Evolutionary conservation across 1,140 invertebrate genomes (phyloP).

Genomic region (Drosophila nigrodunni): DNA sequence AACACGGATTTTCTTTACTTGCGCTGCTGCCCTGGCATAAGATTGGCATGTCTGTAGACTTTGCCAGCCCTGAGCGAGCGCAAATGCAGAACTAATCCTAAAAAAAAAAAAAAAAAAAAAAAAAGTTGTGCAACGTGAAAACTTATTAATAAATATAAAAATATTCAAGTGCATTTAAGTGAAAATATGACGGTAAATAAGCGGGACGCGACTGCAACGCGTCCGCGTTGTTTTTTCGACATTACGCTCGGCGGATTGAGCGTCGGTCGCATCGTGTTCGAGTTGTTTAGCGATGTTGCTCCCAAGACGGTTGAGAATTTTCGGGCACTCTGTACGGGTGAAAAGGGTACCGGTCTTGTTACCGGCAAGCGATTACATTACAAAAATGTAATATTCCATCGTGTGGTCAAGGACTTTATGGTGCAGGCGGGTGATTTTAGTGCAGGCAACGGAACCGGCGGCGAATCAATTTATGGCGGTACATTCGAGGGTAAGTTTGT

Average conservation of each 20-base stretch:
- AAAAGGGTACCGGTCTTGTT: conserved; percentile 90
- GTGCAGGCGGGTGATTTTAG: conserved; percentile 95
- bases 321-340: conserved; percentile 95
- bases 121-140: conserved; percentile 52
- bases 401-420: conserved; percentile 97
- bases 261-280: conserved; percentile 96
- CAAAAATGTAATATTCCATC: conserved; percentile 94
- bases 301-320: conserved; percentile 98
- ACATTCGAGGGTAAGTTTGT: conserved; percentile 90
- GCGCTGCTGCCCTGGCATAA: neutral
- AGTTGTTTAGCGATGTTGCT: conserved; percentile 95
- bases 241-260: conserved; percentile 94
- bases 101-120: conserved; percentile 8
- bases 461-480: conserved; percentile 96
- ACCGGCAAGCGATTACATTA: conserved; percentile 91
- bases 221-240: conserved; percentile 94
- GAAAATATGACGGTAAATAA: conserved; percentile 76
- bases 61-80: conserved; percentile 22
- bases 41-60: neutral
- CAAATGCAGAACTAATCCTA: conserved; percentile 37
- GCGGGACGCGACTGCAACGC: conserved; percentile 74
- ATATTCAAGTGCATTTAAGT: conserved; percentile 23
- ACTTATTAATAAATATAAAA: conserved; percentile 15
- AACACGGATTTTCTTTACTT: neutral
- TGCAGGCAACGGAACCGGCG: conserved; percentile 95